phyloP scores from a whole-genome alignment of 2,888 invertebrate genomes.

The Pyrrhia umbra region DNA sequence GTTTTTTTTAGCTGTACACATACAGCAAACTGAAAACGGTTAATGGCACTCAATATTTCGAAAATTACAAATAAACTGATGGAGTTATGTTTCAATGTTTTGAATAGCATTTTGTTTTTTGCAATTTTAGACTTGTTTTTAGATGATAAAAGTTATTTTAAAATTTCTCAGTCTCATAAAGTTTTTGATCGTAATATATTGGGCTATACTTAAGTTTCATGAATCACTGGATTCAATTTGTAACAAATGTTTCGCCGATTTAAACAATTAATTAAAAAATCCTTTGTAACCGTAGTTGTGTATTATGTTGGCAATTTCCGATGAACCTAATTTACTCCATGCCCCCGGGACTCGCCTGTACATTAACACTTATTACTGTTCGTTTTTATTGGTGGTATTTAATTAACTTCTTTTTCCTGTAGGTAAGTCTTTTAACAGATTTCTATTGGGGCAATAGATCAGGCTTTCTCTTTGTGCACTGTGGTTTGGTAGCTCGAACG shows the following conservation, averaged over 20 bases:
- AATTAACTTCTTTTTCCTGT: slow-evolving; percentile 43
- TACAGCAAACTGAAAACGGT: too few relatives aligned
- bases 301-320: slow-evolving; percentile 50
- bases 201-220: too few relatives aligned
- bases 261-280: slow-evolving; percentile 44
- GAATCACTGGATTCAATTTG: slow-evolving; percentile 23
- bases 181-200: too few relatives aligned
- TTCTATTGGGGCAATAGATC: slow-evolving; percentile 18
- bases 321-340: slow-evolving; percentile 51
- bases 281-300: slow-evolving; percentile 28
- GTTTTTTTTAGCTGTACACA: too few relatives aligned
- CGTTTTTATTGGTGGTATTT: slow-evolving; percentile 45
- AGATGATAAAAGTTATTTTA: too few relatives aligned
- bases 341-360: slow-evolving; percentile 34
- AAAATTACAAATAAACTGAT: too few relatives aligned
- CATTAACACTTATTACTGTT: slow-evolving; percentile 51
- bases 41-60: too few relatives aligned
- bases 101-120: too few relatives aligned
- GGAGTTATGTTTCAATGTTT: too few relatives aligned
- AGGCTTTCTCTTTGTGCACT: neutral
- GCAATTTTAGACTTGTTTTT: too few relatives aligned
- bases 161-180: too few relatives aligned
- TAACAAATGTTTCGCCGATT: slow-evolving; percentile 8
- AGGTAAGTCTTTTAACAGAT: slow-evolving; percentile 17
- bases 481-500: too few relatives aligned